phyloP scores from a whole-genome alignment of 2,888 invertebrate genomes.

The Dryococelus australis region DNA sequence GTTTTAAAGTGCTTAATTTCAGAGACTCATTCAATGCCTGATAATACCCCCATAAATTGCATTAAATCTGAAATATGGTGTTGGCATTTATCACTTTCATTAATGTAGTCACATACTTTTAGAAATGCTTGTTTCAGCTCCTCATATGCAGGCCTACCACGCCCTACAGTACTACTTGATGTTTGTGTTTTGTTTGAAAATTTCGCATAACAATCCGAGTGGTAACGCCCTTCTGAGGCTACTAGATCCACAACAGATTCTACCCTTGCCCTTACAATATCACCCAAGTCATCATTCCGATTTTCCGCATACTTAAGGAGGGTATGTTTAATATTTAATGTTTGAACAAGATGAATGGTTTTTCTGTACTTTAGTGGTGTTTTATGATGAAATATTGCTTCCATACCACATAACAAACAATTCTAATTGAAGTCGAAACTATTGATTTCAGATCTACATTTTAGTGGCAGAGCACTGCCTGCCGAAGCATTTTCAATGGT shows the following conservation, averaged over 20 bases:
- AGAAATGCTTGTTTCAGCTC: neutral
- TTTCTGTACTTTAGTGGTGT: slow-evolving; percentile 6
- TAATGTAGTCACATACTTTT: neutral
- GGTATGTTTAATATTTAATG: slow-evolving; percentile 18
- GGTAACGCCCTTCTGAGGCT: neutral
- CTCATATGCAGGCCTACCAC: neutral
- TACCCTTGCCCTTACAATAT: neutral
- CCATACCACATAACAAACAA: neutral
- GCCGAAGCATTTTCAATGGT: neutral
- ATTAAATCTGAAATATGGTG: neutral
- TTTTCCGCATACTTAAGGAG: neutral
- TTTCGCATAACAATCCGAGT: slow-evolving; percentile 12
- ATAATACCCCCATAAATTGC: neutral
- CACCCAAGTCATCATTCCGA: neutral
- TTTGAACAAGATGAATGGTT: slow-evolving; percentile 7
- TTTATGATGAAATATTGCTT: neutral
- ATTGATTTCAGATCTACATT: neutral
- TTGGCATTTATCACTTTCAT: neutral
- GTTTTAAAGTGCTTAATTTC: neutral
- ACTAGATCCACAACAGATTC: slow-evolving; percentile 13
- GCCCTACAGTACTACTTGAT: neutral
- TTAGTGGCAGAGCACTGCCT: neutral
- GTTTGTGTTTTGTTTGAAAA: slow-evolving; percentile 7
- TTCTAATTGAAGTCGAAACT: neutral
- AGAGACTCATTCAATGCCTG: neutral